Evolutionary conservation across 2,797 vertebrate species (phyloP).

Genomic region (Brachyalestes nurse): DNA sequence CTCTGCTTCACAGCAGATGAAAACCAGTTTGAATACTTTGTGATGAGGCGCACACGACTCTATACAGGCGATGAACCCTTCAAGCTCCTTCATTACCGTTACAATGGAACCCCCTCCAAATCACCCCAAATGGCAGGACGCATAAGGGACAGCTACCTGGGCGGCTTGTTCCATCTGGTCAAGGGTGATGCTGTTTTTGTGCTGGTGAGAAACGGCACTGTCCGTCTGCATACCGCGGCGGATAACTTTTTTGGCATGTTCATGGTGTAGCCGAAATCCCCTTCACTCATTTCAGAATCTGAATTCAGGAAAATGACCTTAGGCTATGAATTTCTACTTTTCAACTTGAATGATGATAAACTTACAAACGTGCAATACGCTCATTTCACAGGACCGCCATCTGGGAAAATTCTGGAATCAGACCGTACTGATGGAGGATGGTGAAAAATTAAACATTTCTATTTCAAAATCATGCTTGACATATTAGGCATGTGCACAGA

Average conservation of each 20-base stretch:
- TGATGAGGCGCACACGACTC: constrained; percentile 47
- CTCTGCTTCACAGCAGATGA: constrained; percentile 60
- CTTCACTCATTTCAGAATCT: background rate
- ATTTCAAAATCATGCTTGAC: no score
- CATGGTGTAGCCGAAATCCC: constrained; percentile 77
- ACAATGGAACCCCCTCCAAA: background rate
- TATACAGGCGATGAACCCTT: background rate
- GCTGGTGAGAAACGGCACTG: constrained; percentile 56
- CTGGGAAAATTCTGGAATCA: no score
- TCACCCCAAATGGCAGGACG: fast-evolving
- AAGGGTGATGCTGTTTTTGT: constrained; percentile 71
- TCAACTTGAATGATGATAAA: no score
- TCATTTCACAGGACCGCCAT: no score
- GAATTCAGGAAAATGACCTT: no score
- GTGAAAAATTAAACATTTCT: no score
- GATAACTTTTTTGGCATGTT: constrained; percentile 77
- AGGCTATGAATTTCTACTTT: no score
- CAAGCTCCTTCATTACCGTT: constrained; percentile 64
- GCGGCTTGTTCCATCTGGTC: constrained; percentile 72
- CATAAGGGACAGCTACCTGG: constrained; percentile 72
- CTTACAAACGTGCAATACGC: no score
- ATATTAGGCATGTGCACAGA: no score
- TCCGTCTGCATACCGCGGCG: constrained; percentile 22
- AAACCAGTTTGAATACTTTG: constrained; percentile 51
- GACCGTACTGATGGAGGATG: no score